phyloP scores from a whole-genome alignment of 2,888 invertebrate species.

The Drosophila infuscata region DNA sequence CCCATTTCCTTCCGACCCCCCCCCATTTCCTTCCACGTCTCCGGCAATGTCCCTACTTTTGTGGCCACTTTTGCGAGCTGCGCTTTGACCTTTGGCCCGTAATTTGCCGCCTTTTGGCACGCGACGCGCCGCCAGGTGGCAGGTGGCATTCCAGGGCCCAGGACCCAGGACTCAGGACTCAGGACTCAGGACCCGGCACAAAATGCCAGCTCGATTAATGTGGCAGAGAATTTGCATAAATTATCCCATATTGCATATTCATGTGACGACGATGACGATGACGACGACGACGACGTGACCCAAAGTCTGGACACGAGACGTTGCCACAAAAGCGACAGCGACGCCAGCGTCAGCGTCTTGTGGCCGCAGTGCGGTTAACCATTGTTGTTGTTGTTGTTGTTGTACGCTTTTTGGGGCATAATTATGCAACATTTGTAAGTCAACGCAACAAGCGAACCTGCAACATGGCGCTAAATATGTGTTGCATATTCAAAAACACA shows the following conservation, averaged over 20 bases:
- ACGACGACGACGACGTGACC: constrained; percentile 62
- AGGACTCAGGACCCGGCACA: constrained; percentile 1
- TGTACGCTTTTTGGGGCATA: constrained; percentile 51
- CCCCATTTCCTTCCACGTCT: background rate
- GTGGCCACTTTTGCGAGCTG: constrained; percentile 47
- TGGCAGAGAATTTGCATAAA: constrained; percentile 84
- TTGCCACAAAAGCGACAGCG: constrained; percentile 28
- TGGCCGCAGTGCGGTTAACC: constrained; percentile 82
- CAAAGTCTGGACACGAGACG: constrained; percentile 49
- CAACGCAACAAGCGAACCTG: background rate
- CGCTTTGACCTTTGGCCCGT: constrained; percentile 65
- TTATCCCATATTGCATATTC: constrained; percentile 85
- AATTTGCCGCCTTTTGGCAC: constrained; percentile 70
- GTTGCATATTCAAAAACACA: constrained; percentile 42
- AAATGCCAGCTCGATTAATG: constrained; percentile 82
- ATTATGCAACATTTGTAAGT: constrained; percentile 81
- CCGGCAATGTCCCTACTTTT: constrained; percentile 62
- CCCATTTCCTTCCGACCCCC: background rate
- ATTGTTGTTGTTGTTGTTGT: constrained; percentile 19
- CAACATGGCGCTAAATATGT: constrained; percentile 56
- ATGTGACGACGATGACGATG: constrained; percentile 59
- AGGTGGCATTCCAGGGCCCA: background rate
- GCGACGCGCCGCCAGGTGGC: constrained; percentile 38
- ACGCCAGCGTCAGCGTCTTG: constrained; percentile 66
- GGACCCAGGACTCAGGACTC: background rate